Conservation (phyloP, 2,888 invertebrate species). For the Abrostola tripartita region DNA sequence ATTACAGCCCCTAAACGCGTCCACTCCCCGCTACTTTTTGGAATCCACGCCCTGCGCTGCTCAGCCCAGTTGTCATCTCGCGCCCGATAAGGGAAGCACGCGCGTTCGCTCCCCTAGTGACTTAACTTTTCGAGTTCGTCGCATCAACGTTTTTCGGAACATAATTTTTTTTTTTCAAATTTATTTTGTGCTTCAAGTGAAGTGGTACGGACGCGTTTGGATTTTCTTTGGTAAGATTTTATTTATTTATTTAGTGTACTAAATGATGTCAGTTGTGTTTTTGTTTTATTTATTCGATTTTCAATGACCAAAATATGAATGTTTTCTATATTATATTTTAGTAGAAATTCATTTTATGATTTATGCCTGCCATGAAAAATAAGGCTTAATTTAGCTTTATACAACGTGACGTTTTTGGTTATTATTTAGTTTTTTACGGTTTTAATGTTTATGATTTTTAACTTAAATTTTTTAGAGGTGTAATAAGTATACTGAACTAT, state of each 20-base stretch:
- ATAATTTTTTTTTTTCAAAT: slow-evolving; percentile 24
- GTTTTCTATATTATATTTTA: not conserved
- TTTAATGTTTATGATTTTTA: too few species aligned
- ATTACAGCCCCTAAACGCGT: slow-evolving; percentile 51
- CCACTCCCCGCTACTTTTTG: slow-evolving; percentile 65
- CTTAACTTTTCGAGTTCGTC: slow-evolving; percentile 54
- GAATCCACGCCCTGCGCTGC: slow-evolving; percentile 64
- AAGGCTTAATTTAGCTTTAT: too few species aligned
- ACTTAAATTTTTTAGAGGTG: too few species aligned
- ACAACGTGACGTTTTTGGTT: too few species aligned
- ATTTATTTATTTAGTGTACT: not conserved
- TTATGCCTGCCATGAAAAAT: too few species aligned
- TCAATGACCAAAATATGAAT: not conserved
- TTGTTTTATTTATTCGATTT: not conserved
- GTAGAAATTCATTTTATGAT: not conserved
- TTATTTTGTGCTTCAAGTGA: slow-evolving; percentile 52
- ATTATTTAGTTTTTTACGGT: too few species aligned
- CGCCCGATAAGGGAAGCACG: slow-evolving; percentile 52
- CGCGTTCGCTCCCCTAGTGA: slow-evolving; percentile 36
- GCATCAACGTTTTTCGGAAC: slow-evolving; percentile 31
- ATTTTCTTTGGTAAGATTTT: slow-evolving; percentile 46
- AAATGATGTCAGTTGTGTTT: not conserved
- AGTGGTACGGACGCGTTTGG: slow-evolving; percentile 43
- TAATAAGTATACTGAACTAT: too few species aligned
- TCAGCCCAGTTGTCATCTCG: slow-evolving; percentile 57